Conservation (phyloP, 23 tunicate species). For the Botrylloides violaceus region DNA sequence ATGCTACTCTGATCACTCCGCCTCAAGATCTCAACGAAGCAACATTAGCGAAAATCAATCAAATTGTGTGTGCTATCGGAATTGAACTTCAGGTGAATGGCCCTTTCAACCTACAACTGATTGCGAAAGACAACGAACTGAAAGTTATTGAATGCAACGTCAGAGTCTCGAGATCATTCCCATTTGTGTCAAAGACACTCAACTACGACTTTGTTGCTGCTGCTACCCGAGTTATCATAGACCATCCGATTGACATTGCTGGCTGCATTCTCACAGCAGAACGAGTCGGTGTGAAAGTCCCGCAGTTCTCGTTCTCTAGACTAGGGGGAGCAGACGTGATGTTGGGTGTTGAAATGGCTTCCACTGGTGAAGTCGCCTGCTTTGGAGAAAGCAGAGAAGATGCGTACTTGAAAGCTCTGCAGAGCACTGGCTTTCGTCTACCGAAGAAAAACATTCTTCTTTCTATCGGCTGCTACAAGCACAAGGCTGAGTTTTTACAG, state of each 20-base stretch:
- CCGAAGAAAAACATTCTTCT: slow-evolving; percentile 72
- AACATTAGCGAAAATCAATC: slow-evolving; percentile 70
- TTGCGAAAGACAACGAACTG: slow-evolving; percentile 84
- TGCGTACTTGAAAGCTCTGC: slow-evolving; percentile 80
- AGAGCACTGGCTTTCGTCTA: slow-evolving; percentile 82
- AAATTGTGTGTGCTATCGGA: slow-evolving; percentile 80
- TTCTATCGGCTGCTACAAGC: slow-evolving; percentile 91
- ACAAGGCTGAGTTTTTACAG: slow-evolving; percentile 75
- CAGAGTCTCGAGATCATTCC: slow-evolving; percentile 82
- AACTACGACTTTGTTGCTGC: slow-evolving; percentile 77
- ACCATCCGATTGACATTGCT: slow-evolving; percentile 35
- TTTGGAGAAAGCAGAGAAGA: slow-evolving; percentile 74
- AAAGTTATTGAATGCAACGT: slow-evolving; percentile 97
- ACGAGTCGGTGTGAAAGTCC: slow-evolving; percentile 58
- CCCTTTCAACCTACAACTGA: slow-evolving; percentile 88
- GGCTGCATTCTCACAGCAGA: slow-evolving; percentile 11
- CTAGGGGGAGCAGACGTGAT: slow-evolving; percentile 91
- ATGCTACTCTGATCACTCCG: slow-evolving; percentile 87
- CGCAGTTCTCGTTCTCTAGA: slow-evolving; percentile 89
- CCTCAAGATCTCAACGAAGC: slow-evolving; percentile 89
- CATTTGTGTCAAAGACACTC: slow-evolving; percentile 91
- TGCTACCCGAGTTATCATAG: slow-evolving; percentile 76
- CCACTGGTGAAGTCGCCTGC: slow-evolving; percentile 97
- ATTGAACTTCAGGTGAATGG: slow-evolving; percentile 80
- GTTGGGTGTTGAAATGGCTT: slow-evolving; percentile 98